Base-by-base conservation (phyloP, 2,113 vertebrate genomes). In the Indri indri region DNA sequence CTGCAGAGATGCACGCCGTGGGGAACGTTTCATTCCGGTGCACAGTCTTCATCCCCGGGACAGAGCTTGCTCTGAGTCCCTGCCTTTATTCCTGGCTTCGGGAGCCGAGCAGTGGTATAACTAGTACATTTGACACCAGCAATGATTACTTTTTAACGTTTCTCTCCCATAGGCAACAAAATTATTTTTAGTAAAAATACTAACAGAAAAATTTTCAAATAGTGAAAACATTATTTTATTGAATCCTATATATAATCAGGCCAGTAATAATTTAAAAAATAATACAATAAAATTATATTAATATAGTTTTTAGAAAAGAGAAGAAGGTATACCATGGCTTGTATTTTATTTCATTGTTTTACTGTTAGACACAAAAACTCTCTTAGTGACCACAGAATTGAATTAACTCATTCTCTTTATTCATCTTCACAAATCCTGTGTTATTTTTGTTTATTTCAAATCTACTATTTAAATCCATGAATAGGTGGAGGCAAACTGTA, bases 221-320 rank as follows among this genome's bases (percentile, higher is more conserved):
- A 27, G 22, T 23, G 68, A 93, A 95, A 77, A 27, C 3, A 6
- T 23, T 76, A 23, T 52, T 86, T 85, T 66, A n/a, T 50, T 85
- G 40, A 50, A 23, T 83, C 23, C 4, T 27, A 6, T 25, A 90
- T 50, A 47, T 85, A 63, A 66, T 52, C 30, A 63, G 42, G 32
- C 13, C 45, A 86, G 37, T 45, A 93, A 73, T 42, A 77, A 81
- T 68, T 30, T 54, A 45, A 92, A 86, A 76, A 76, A 17, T 20
- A 89, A 84, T 22, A 79, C 10, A 50, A 88, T 79, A 61, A 73
- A 73, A 66, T 34, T 85, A 25, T 8, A 80, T 50, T 27, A 77
- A 80, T 14, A 14, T 20, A 27, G 1, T 90, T 88, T 94, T 87
- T 57, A 25, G 25, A 45, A 82, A 89, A 68, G 16, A 6, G 12